Base-by-base conservation (phyloP, 2,888 invertebrate species). In the Buathra laborator region DNA sequence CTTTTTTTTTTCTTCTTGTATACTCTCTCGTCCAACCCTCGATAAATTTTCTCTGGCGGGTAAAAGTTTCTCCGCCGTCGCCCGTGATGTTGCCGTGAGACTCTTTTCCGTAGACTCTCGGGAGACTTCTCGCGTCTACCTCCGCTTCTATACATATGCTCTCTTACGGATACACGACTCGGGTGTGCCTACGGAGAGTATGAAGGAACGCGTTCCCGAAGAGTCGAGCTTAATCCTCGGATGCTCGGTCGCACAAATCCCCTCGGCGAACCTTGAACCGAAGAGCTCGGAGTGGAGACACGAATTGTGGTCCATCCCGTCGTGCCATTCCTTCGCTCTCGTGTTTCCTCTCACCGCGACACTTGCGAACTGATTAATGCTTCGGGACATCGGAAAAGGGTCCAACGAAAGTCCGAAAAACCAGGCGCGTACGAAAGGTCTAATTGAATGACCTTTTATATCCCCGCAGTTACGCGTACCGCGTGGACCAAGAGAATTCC, bases 11-110 rank as follows among this genome's bases (percentile, higher is more conserved):
- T 48, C 67, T 10, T 53, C 53, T 56, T 56, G 32, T 32, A 53
- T 29, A 70, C 59, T 44, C 48, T 32, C 46, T 44, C 48, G 56
- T 48, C 29, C 53, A 62, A 77, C 66, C 81, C 77, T 68, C 84
- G 72, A 84, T 81, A 84, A 81, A 84, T 84, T 81, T 76, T 75
- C 84, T 74, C 24, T 56, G 32, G 67, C 59, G 68, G 66, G 59
- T 72, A 68, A 77, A 84, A 84, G 81, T 77, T 84, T 84, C 71
- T 59, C 24, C 76, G 48, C 29, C 62, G 32, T n/a, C 59, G 71
- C 46, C 53, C 62, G 59, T 19, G 24, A 24, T 24, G 80, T 43
- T 37, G 70, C 53, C 76, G 48, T 46, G 48, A 66, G 24, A 9
- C 32, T 62, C 74, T 74, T 46, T 74, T 46, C n/a, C 48, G 43